Evolutionary conservation across 2,113 vertebrate species (phyloP).

Genomic region (Muntiacus reevesi): DNA sequence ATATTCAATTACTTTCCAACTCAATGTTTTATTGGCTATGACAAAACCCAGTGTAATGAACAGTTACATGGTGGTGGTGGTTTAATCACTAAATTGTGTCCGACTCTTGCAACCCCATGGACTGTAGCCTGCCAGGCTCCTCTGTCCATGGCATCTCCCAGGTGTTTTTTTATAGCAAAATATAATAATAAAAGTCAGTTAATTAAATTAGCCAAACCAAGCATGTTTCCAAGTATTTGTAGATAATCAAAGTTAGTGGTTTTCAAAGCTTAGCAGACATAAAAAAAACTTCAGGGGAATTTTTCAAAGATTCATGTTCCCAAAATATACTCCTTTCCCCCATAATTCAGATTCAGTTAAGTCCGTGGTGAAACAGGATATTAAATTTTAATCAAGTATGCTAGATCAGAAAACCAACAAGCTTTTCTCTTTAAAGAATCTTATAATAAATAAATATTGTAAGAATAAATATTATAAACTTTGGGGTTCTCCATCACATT

Average conservation of each 20-base stretch:
- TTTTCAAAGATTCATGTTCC: neutral
- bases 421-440: neutral
- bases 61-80: neutral
- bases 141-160: neutral
- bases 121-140: neutral
- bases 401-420: rapidly evolving
- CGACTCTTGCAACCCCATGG: neutral
- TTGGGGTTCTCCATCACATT: neutral
- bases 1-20: neutral
- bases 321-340: neutral
- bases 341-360: neutral
- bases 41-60: neutral
- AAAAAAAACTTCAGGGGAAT: neutral
- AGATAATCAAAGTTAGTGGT: neutral
- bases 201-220: neutral
- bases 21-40: neutral
- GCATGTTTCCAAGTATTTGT: neutral
- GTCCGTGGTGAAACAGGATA: neutral
- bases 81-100: neutral
- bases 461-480: neutral
- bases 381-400: neutral
- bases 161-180: neutral
- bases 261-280: neutral
- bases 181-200: neutral
- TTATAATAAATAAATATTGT: neutral